Evolutionary conservation across 2,113 vertebrate species (phyloP).

Genomic region (Corythaixoides concolor): DNA sequence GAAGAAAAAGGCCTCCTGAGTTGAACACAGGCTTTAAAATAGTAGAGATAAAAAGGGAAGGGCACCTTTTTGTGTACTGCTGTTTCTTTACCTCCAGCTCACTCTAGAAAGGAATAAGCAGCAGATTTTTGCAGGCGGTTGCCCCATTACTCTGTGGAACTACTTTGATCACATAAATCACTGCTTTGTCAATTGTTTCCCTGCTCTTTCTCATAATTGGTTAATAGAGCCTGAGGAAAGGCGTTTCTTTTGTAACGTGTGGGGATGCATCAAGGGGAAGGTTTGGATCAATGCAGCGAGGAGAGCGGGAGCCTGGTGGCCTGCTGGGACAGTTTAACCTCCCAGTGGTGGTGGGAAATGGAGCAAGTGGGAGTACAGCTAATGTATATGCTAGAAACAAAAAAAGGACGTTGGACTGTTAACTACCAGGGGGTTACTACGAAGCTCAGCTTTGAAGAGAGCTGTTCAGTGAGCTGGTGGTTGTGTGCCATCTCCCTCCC

Average conservation of each 20-base stretch:
- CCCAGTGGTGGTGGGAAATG: neutral
- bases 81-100: neutral
- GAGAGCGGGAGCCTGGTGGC: neutral
- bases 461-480: neutral
- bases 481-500: neutral
- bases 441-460: neutral
- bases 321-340: neutral
- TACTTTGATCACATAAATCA: neutral
- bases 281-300: neutral
- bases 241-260: neutral
- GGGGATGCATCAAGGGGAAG: neutral
- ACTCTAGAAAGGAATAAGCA: neutral
- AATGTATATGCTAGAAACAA: neutral
- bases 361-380: neutral
- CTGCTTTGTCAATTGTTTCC: neutral
- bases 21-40: neutral
- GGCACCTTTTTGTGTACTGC: neutral
- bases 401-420: neutral
- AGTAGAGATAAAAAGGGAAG: neutral
- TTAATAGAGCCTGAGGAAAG: neutral
- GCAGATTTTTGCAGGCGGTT: neutral
- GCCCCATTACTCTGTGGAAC: neutral
- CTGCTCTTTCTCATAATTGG: neutral
- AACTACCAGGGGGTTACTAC: neutral
- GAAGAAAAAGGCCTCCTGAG: neutral